Percentiles rank a stretch among this genome's conserved stretches.
These are phyloP conservation scores for Philereme vetulata DNA, from an alignment of 2,888 invertebrate species.

Conservation along the genomic window DNA sequence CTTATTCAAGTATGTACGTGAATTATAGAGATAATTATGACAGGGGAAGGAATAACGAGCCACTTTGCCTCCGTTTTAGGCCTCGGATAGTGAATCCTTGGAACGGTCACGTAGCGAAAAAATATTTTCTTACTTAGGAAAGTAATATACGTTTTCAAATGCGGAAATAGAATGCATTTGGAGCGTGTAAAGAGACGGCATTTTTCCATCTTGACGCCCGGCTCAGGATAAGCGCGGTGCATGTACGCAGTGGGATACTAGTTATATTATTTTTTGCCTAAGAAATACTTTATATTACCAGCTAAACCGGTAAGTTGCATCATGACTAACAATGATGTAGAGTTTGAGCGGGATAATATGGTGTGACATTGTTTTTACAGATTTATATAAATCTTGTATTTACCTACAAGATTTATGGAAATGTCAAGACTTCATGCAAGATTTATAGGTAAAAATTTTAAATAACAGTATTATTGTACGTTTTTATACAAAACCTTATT, in stretches of 20 bases:
- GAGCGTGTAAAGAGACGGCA: slow-evolving; percentile 43
- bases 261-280: neutral
- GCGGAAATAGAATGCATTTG: slow-evolving; percentile 53
- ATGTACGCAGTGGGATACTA: slow-evolving; percentile 1
- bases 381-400: too few species aligned
- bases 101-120: slow-evolving; percentile 25
- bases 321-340: too few species aligned
- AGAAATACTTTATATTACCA: too few species aligned
- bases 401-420: too few species aligned
- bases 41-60: slow-evolving; percentile 29
- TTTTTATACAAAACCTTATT: too few species aligned
- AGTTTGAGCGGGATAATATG: too few species aligned
- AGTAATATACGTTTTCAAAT: slow-evolving; percentile 46
- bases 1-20: slow-evolving; percentile 33
- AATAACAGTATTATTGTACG: too few species aligned
- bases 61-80: slow-evolving; percentile 23
- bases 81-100: slow-evolving; percentile 8
- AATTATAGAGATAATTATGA: slow-evolving; percentile 38
- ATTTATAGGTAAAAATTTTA: too few species aligned
- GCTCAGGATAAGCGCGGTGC: neutral
- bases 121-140: slow-evolving; percentile 38
- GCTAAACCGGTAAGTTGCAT: too few species aligned
- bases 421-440: too few species aligned
- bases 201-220: slow-evolving; percentile 46
- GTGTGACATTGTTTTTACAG: too few species aligned